These are phyloP conservation scores for Neosilurus hyrtlii DNA, from an alignment of 2,797 vertebrate genomes.

Conservation along the genomic window DNA sequence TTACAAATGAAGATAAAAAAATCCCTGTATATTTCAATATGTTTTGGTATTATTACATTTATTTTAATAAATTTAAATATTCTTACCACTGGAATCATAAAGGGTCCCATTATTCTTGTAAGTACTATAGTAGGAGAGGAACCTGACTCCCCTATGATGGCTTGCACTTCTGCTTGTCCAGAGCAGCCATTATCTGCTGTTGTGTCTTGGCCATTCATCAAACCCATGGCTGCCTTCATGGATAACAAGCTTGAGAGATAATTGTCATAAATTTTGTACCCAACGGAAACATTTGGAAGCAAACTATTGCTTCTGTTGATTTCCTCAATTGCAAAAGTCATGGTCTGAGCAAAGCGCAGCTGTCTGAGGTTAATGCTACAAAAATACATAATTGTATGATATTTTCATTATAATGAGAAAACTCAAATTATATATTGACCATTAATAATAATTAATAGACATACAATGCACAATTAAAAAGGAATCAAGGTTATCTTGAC, in stretches of 20 bases:
- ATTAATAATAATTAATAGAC: neutral
- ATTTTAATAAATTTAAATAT: neutral
- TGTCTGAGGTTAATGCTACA: slow-evolving; percentile 47
- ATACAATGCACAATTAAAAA: neutral
- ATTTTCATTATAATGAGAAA: too few relatives aligned
- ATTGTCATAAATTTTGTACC: slow-evolving; percentile 53
- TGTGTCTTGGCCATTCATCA: slow-evolving; percentile 45
- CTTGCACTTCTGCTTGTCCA: slow-evolving; percentile 66
- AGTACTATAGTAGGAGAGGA: slow-evolving; percentile 71
- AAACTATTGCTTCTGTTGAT: slow-evolving; percentile 53
- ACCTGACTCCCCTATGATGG: slow-evolving; percentile 72
- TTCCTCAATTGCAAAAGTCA: slow-evolving; percentile 42
- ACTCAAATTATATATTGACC: neutral
- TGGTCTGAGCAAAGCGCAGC: slow-evolving; percentile 12
- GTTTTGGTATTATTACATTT: neutral
- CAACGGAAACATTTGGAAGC: slow-evolving; percentile 40
- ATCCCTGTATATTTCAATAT: neutral
- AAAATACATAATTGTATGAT: neutral
- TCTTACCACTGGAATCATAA: slow-evolving; percentile 73
- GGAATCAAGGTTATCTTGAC: too few relatives aligned
- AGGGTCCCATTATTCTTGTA: slow-evolving; percentile 67
- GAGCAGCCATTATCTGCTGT: slow-evolving; percentile 53
- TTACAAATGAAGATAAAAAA: neutral
- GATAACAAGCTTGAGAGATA: slow-evolving; percentile 48
- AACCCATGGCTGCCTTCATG: slow-evolving; percentile 43